Evolutionary conservation across 2,888 invertebrate species (phyloP).

Genomic region (Malachius bipustulatus): DNA sequence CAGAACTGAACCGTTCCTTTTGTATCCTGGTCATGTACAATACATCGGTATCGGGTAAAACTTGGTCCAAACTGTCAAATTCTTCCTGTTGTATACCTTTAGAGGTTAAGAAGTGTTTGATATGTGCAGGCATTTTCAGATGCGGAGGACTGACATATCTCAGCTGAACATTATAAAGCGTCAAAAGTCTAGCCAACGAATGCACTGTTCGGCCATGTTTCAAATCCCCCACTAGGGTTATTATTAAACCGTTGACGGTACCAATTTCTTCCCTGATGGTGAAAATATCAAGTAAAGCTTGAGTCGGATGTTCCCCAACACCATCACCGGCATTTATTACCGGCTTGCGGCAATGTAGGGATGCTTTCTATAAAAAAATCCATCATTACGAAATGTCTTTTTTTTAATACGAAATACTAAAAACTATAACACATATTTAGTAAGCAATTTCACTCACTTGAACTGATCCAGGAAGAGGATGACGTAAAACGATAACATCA

Average conservation of each 20-base stretch:
- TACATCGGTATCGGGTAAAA: constrained; percentile 88
- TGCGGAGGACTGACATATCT: constrained; percentile 82
- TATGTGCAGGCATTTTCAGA: constrained; percentile 83
- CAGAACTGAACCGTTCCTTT: constrained; percentile 73
- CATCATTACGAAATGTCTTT: too few relatives aligned
- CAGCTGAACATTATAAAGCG: constrained; percentile 85
- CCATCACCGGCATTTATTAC: constrained; percentile 99
- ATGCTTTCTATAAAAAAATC: constrained; percentile 56
- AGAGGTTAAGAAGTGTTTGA: constrained; percentile 64
- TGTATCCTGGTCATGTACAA: constrained; percentile 98
- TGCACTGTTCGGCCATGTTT: constrained; percentile 98
- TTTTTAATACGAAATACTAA: too few relatives aligned
- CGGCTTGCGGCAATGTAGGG: constrained; percentile 73
- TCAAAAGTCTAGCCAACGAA: constrained; percentile 85
- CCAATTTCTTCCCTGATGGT: constrained; percentile 98
- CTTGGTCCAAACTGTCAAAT: constrained; percentile 65
- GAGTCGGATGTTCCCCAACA: constrained; percentile 93
- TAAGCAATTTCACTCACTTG: constrained; percentile 54
- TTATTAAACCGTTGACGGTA: constrained; percentile 92
- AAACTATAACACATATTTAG: too few relatives aligned
- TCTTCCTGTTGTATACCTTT: constrained; percentile 70
- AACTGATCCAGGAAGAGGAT: constrained; percentile 87
- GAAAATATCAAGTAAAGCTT: constrained; percentile 93
- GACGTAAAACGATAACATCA: constrained; percentile 87
- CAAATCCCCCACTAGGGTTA: constrained; percentile 96